These are phyloP conservation scores for Epicampocera succincta DNA, from an alignment of 2,888 invertebrate species.

Conservation along the genomic window DNA sequence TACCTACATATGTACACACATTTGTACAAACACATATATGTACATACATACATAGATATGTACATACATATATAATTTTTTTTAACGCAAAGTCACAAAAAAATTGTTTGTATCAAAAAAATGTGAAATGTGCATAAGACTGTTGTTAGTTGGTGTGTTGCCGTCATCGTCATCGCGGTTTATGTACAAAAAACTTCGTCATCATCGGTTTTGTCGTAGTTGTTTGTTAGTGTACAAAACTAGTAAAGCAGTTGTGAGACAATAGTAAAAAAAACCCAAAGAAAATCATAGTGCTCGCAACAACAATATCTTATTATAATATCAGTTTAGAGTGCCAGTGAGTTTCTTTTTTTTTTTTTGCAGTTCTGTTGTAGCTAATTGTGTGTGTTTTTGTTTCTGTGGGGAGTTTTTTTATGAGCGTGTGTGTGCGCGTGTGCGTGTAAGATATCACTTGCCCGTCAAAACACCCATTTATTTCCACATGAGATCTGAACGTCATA, in stretches of 20 bases:
- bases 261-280: slow-evolving; percentile 22
- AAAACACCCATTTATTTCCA: neutral
- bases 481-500: neutral
- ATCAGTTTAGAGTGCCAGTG: slow-evolving; percentile 35
- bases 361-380: neutral
- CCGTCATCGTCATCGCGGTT: slow-evolving; percentile 40
- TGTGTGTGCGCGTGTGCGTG: no score
- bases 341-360: slow-evolving; percentile 29
- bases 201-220: slow-evolving; percentile 2
- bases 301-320: slow-evolving; percentile 25
- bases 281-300: slow-evolving; percentile 29
- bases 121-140: slow-evolving; percentile 51
- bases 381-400: slow-evolving; percentile 33
- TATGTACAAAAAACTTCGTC: slow-evolving; percentile 35
- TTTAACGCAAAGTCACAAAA: no score
- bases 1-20: no score
- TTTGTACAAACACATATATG: no score
- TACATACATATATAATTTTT: slow-evolving; percentile 4
- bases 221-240: slow-evolving; percentile 37
- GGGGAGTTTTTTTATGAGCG: slow-evolving; percentile 24
- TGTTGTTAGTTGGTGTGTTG: slow-evolving; percentile 45
- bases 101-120: slow-evolving; percentile 36
- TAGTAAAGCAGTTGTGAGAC: slow-evolving; percentile 58
- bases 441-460: no score
- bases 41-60: no score